Evolutionary conservation across 1,140 invertebrate genomes (phyloP).

Genomic region (Pinna nobilis): DNA sequence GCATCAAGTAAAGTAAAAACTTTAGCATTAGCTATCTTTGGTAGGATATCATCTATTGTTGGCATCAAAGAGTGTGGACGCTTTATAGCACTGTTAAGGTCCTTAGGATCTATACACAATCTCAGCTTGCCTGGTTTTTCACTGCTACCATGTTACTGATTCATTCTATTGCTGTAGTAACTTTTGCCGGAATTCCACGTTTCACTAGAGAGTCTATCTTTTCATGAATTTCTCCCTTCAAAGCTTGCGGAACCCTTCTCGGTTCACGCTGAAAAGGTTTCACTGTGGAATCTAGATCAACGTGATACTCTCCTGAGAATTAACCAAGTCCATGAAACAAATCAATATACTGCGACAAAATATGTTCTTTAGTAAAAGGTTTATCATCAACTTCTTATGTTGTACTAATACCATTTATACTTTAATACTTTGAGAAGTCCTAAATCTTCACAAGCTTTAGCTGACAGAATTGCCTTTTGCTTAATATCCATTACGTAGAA

Average conservation of each 20-base stretch:
- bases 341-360: constrained; percentile 36
- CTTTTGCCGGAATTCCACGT: constrained; percentile 40
- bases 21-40: constrained; percentile 64
- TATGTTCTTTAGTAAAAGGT: neutral
- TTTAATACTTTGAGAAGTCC: neutral
- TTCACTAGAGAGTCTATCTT: constrained; percentile 24
- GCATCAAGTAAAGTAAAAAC: constrained; percentile 76
- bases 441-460: too few relatives aligned
- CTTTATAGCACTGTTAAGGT: constrained; percentile 43
- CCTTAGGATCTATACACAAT: constrained; percentile 43
- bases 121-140: constrained; percentile 68
- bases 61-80: constrained; percentile 33
- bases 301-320: constrained; percentile 42
- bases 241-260: constrained; percentile 56
- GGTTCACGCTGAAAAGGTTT: constrained; percentile 51
- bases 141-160: constrained; percentile 75
- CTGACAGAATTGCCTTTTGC: constrained; percentile 7
- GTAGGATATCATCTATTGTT: constrained; percentile 44
- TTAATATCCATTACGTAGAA: constrained; percentile 9
- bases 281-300: constrained; percentile 49
- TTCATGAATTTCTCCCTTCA: constrained; percentile 25
- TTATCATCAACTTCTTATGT: neutral
- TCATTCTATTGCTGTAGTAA: constrained; percentile 73
- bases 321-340: constrained; percentile 45
- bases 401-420: neutral